phyloP scores from a whole-genome alignment of 1,140 invertebrate genomes.

The Dreissena polymorpha region DNA sequence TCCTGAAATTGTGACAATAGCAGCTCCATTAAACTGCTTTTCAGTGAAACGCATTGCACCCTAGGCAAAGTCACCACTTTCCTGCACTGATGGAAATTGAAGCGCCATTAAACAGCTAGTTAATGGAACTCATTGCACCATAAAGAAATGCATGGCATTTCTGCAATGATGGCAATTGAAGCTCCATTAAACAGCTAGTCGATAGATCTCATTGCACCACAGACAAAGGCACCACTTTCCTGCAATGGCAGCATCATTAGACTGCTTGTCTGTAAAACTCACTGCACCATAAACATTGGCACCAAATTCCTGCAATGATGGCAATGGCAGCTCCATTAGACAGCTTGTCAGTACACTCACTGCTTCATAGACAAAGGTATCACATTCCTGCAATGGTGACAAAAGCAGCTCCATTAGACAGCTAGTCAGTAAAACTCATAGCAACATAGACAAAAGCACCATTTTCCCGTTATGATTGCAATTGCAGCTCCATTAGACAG shows the following conservation, averaged over 20 bases:
- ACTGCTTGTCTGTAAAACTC: too few relatives aligned
- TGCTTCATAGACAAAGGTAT: too few relatives aligned
- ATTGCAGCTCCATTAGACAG: neutral
- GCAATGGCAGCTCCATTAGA: neutral
- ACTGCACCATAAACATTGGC: too few relatives aligned
- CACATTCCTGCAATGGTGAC: slow-evolving; percentile 88
- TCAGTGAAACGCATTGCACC: too few relatives aligned
- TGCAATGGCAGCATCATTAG: too few relatives aligned
- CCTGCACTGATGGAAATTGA: slow-evolving; percentile 91
- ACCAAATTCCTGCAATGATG: too few relatives aligned
- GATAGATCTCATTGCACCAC: slow-evolving; percentile 97
- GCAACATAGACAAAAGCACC: slow-evolving; percentile 98
- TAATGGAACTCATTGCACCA: too few relatives aligned
- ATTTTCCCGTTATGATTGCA: slow-evolving; percentile 82
- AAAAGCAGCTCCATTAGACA: slow-evolving; percentile 92
- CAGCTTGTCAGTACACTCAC: too few relatives aligned
- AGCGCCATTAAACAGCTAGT: too few relatives aligned
- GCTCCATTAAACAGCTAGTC: slow-evolving; percentile 95
- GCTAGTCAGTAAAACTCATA: slow-evolving; percentile 97
- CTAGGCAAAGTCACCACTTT: too few relatives aligned
- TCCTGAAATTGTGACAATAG: slow-evolving; percentile 79
- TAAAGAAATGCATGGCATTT: too few relatives aligned
- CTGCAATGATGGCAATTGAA: slow-evolving; percentile 91
- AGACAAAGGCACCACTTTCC: slow-evolving; percentile 95
- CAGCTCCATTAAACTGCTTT: neutral